Evolutionary conservation across 2,113 vertebrate species (phyloP), one percentile per base, ranked within the genome.

Genomic region (Alethe diademata): DNA sequence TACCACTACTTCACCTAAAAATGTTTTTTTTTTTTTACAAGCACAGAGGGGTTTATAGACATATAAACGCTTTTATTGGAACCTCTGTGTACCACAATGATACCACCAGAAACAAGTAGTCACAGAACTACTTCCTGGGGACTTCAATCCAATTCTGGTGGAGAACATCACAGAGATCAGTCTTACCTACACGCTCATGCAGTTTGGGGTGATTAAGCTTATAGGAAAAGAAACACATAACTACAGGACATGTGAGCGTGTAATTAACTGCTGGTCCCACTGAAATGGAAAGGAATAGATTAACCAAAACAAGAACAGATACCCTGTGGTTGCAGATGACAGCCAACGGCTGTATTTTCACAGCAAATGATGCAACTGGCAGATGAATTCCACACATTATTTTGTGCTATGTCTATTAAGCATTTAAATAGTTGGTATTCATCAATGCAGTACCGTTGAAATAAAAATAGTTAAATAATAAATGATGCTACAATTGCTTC

Each of bases 261-360:
- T 70, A 38, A 90, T 54, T 80, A 86, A 62, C 58, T 70, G 45
- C 62, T 16, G 24, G 72, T 66, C 38, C 66, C 67, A 70, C 29
- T 54, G 74, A 93, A 88, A 82, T 8, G 50, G 75, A 90, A 88
- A 95, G 78, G 64, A 96, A 90, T 73, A 90, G 50, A 93, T 92
- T 76, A 97, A 92, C 25, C 62, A 93, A 88, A 92, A 54, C 47
- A 94, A 94, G 82, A 86, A 73, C 45, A 70, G 78, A 90, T 9
- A 90, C 24, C 9, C 67, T 35, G 31, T 1, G 5, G 71, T 38
- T 56, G 48, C 48, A 91, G 35, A 43, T 28, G n/a, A 61, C 48
- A 65, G 57, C 18, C 28, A 74, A 19, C 0, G 0, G 18, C 62
- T 61, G 19, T 8, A 50, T 73, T 50, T 57, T 69, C 58, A 69